Evolutionary conservation across 2,888 invertebrate species (phyloP).

Genomic region (Lithophane ornitopus): DNA sequence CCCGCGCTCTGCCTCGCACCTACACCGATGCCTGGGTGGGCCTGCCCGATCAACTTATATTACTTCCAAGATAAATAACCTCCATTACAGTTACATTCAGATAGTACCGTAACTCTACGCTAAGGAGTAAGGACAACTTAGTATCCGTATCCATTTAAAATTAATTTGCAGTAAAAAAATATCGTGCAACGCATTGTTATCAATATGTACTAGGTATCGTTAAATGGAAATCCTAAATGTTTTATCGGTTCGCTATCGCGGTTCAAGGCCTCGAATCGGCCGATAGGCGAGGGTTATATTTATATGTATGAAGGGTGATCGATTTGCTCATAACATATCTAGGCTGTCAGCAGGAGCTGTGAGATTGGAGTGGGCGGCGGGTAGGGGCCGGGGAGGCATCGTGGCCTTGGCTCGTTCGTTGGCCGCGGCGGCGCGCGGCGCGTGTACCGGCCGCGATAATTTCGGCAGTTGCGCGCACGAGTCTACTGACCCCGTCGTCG

Average conservation of each 20-base stretch:
- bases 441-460: slow-evolving; percentile 88
- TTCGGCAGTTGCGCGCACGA: slow-evolving; percentile 87
- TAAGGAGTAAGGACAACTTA: neutral
- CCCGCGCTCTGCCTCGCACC: slow-evolving; percentile 65
- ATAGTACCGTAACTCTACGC: slow-evolving; percentile 9
- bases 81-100: slow-evolving; percentile 35
- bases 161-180: slow-evolving; percentile 33
- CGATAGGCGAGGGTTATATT: slow-evolving; percentile 55
- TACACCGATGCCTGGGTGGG: slow-evolving; percentile 55
- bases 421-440: slow-evolving; percentile 80
- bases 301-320: slow-evolving; percentile 55
- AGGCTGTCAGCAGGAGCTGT: slow-evolving; percentile 62
- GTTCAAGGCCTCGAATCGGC: slow-evolving; percentile 52
- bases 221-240: slow-evolving; percentile 29
- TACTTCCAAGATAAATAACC: slow-evolving; percentile 49
- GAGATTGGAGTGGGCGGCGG: slow-evolving; percentile 66
- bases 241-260: slow-evolving; percentile 45
- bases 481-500: slow-evolving; percentile 88
- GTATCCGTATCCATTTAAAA: neutral
- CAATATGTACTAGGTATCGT: slow-evolving; percentile 20
- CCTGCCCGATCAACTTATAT: slow-evolving; percentile 38
- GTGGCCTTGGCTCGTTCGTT: slow-evolving; percentile 88
- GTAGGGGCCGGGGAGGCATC: slow-evolving; percentile 72
- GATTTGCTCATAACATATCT: slow-evolving; percentile 55
- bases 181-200: slow-evolving; percentile 45